Percentiles rank a stretch among this genome's conserved stretches.
phyloP scores from a whole-genome alignment of 2,888 invertebrate species.

The Rhodophaea formosa region DNA sequence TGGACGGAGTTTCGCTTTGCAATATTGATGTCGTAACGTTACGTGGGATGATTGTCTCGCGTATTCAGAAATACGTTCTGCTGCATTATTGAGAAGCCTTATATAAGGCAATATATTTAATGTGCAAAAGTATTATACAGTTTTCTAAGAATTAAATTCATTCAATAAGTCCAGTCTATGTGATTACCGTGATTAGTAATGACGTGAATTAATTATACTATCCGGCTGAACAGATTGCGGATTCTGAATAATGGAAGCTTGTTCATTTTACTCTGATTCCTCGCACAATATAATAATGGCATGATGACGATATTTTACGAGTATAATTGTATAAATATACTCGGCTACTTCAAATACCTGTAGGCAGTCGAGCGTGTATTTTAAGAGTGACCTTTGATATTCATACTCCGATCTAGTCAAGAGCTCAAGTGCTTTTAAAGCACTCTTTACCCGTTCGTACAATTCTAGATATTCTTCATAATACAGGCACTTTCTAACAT shows the following conservation, averaged over 20 bases:
- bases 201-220: no score
- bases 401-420: background rate
- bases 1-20: slow-evolving; percentile 1
- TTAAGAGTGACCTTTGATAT: slow-evolving; percentile 10
- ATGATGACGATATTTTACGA: background rate
- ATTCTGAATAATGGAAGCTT: no score
- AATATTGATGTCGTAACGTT: slow-evolving; percentile 22
- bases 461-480: background rate
- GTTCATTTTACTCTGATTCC: no score
- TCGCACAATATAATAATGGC: no score
- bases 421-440: background rate
- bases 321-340: background rate
- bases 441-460: background rate
- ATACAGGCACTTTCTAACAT: no score
- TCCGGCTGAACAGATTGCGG: no score
- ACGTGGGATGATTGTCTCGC: slow-evolving; percentile 8
- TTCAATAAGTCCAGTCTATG: no score
- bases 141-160: no score
- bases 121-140: no score
- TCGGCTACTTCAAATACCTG: background rate
- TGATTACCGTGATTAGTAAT: no score
- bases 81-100: slow-evolving; percentile 16
- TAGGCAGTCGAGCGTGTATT: background rate
- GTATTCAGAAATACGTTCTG: slow-evolving; percentile 3
- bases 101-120: background rate